A percentile compares a stretch with the other conserved stretches of the same genome.
These are phyloP conservation scores for Fragum sueziense DNA, from an alignment of 2,888 invertebrate species.

Conservation along the genomic window DNA sequence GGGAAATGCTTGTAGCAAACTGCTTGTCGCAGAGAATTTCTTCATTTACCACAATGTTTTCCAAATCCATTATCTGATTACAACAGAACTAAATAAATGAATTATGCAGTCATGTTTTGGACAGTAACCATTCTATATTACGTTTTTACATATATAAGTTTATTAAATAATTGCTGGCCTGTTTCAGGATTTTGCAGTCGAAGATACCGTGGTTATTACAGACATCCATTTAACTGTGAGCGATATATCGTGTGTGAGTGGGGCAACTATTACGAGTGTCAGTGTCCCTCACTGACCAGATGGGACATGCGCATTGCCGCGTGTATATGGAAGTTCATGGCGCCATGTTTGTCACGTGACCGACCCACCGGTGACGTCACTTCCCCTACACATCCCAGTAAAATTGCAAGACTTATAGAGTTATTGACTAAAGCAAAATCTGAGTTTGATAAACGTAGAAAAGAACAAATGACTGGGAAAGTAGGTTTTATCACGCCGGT, in stretches of 20 bases:
- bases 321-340: constrained; percentile 42
- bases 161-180: too few species aligned
- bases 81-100: too few species aligned
- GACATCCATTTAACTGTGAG: constrained; percentile 33
- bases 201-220: constrained; percentile 45
- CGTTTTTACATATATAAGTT: too few species aligned
- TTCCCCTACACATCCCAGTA: not conserved
- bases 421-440: not conserved
- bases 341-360: constrained; percentile 29
- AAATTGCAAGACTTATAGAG: constrained; percentile 9
- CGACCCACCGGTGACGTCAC: not conserved
- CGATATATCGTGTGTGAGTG: constrained; percentile 52
- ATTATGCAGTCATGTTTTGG: too few species aligned
- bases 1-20: too few species aligned
- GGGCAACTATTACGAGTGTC: constrained; percentile 42
- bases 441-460: not conserved
- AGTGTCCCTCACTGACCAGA: constrained; percentile 37
- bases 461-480: not conserved
- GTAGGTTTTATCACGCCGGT: not conserved
- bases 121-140: too few species aligned
- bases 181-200: constrained; percentile 46
- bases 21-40: too few species aligned
- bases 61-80: too few species aligned
- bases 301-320: constrained; percentile 37
- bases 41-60: too few species aligned